Evolutionary conservation across 2,113 vertebrate species (phyloP).

Genomic region (Neotoma lepida): DNA sequence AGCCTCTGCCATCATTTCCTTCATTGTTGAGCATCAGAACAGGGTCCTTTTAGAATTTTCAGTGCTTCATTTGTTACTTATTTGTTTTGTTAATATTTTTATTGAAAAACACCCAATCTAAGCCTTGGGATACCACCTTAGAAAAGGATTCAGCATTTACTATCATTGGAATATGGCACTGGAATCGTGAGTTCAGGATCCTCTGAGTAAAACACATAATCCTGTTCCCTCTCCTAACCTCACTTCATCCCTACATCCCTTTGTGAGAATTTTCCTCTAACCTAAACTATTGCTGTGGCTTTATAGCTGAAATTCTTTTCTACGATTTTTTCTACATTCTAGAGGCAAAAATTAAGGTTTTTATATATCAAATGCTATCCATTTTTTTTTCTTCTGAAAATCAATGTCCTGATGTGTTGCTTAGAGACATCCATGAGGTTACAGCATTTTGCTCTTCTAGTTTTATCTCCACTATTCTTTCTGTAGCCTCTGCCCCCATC

Average conservation of each 20-base stretch:
- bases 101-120: neutral
- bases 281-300: neutral
- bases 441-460: neutral
- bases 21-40: neutral
- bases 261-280: neutral
- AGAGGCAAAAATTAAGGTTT: neutral
- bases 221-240: neutral
- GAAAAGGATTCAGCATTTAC: neutral
- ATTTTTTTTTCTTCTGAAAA: neutral
- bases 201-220: neutral
- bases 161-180: neutral
- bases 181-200: neutral
- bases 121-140: neutral
- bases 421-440: neutral
- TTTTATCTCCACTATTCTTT: neutral
- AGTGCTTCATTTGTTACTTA: neutral
- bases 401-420: neutral
- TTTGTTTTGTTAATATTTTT: neutral
- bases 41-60: neutral
- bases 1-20: neutral
- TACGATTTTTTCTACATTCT: neutral
- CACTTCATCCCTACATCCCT: neutral
- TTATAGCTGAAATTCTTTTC: neutral
- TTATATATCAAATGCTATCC: neutral
- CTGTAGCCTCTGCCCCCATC: neutral